These are phyloP conservation scores for Callithrix jacchus DNA, from an alignment of 2,113 vertebrate genomes.

Conservation along the genomic window DNA sequence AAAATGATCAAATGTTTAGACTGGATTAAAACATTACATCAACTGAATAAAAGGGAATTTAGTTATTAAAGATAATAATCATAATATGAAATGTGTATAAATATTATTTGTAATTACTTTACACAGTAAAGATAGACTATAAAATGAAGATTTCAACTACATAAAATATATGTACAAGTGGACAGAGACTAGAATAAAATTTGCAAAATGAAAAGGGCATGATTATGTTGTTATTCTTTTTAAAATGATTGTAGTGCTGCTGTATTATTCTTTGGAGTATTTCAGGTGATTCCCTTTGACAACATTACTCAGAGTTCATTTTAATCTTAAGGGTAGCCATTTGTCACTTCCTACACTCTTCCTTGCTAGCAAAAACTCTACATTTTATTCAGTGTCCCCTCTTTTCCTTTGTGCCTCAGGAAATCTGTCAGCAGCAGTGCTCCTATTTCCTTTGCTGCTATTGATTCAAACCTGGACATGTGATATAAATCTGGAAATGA, in stretches of 20 bases:
- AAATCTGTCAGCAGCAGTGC: background rate
- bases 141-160: background rate
- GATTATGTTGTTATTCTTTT: background rate
- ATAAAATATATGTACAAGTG: background rate
- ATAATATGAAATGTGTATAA: background rate
- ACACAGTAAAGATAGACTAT: background rate
- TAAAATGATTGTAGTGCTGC: background rate
- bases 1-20: background rate
- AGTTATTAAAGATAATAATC: background rate
- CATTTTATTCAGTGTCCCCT: background rate
- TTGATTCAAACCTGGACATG: background rate
- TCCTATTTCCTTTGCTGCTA: background rate
- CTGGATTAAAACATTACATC: constrained; percentile 34
- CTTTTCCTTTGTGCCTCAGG: background rate
- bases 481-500: background rate
- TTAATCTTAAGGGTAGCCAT: background rate
- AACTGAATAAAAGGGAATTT: constrained; percentile 35
- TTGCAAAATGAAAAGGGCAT: background rate
- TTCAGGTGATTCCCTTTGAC: constrained; percentile 11
- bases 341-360: background rate
- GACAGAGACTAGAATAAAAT: constrained; percentile 38
- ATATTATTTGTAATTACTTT: background rate
- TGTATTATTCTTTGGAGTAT: background rate
- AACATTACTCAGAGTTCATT: background rate
- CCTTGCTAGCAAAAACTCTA: background rate